Conservation (phyloP, 1,140 invertebrate species). For the Ylistrum balloti region DNA sequence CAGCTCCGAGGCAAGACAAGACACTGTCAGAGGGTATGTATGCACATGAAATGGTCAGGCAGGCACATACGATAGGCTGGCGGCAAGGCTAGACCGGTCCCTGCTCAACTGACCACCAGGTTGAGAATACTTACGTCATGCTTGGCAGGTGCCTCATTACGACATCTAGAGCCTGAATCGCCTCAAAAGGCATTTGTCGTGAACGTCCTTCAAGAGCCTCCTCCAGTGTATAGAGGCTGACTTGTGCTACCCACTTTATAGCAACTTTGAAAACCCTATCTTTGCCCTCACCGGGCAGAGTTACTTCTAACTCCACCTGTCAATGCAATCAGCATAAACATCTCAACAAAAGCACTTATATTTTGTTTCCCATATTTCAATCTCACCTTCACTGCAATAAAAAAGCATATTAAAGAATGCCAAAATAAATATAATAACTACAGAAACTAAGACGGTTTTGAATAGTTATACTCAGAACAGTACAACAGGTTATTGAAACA, state of each 20-base stretch:
- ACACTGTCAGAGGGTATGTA: constrained; percentile 14
- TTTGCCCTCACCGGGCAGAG: constrained; percentile 98
- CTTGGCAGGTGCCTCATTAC: constrained; percentile 99
- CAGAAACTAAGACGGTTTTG: too few relatives aligned
- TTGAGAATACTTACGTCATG: constrained; percentile 88
- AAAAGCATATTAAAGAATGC: too few relatives aligned
- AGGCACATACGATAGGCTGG: constrained; percentile 14
- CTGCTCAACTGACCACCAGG: not conserved
- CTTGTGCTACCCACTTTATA: constrained; percentile 98
- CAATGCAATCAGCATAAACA: constrained; percentile 2
- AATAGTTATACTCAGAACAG: not conserved
- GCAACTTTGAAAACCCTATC: constrained; percentile 98
- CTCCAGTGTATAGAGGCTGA: constrained; percentile 97
- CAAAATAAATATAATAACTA: too few relatives aligned
- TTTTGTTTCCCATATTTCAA: not conserved
- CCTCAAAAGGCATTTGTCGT: constrained; percentile 95
- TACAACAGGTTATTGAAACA: not conserved
- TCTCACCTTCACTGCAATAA: too few relatives aligned
- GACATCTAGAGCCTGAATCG: constrained; percentile 98
- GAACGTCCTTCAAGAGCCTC: constrained; percentile 98
- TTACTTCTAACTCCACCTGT: constrained; percentile 95
- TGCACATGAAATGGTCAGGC: constrained; percentile 17
- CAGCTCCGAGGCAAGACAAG: constrained; percentile 19
- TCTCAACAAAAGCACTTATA: not conserved
- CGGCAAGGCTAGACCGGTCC: not conserved